Percentiles rank a stretch among this genome's conserved stretches.
Conservation (phyloP, 2,797 vertebrate genomes). For the Oryzias dopingdopingensis region DNA sequence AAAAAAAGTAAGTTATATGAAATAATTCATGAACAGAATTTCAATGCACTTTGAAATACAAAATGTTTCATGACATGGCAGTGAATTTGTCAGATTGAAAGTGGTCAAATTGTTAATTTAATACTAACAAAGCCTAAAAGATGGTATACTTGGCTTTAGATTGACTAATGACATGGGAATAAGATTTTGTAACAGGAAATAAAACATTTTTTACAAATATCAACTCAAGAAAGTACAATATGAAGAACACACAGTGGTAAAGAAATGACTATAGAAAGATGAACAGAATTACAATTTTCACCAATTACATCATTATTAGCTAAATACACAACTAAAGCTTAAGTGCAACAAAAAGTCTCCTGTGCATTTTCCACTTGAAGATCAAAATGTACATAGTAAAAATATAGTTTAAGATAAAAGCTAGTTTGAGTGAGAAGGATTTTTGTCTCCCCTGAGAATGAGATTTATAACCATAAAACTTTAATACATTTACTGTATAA, state of each 20-base stretch:
- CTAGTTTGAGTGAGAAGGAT: conserved; percentile 18
- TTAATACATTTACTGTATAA: conserved; percentile 24
- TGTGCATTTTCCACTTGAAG: too few species aligned
- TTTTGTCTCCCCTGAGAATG: conserved; percentile 45
- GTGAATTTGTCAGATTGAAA: background rate
- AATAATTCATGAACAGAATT: background rate
- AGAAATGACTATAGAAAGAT: conserved; percentile 13
- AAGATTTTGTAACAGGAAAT: too few species aligned
- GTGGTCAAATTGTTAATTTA: background rate
- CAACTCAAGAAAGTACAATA: background rate
- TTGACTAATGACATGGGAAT: too few species aligned
- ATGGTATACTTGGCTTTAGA: too few species aligned
- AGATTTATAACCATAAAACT: conserved; percentile 17
- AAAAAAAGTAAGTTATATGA: background rate
- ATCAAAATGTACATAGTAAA: too few species aligned
- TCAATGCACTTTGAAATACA: background rate
- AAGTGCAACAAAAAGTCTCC: too few species aligned
- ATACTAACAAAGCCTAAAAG: background rate
- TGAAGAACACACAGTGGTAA: background rate
- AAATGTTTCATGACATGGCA: background rate
- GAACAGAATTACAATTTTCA: conserved; percentile 34
- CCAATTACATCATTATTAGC: conserved; percentile 38
- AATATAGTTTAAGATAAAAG: too few species aligned
- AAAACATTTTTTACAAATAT: too few species aligned
- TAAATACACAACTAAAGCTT: too few species aligned